Evolutionary conservation across 2,797 vertebrate species (phyloP), one percentile per base, ranked within the genome.

Genomic region (Poecilia gillii): DNA sequence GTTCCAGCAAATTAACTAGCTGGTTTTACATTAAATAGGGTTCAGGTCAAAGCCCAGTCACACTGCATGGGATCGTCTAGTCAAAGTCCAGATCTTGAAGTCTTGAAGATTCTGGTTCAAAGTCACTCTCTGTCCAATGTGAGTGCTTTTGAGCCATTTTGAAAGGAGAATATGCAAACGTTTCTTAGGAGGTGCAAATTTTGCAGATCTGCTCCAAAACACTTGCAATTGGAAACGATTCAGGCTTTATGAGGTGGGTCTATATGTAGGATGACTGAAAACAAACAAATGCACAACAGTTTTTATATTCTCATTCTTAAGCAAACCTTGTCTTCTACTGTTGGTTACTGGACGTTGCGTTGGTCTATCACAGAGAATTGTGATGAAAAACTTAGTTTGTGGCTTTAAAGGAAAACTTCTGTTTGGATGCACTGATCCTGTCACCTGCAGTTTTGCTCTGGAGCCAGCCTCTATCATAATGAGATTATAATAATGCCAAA

Each of bases 371-470:
- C 36, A 41, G 3, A 43, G 43, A n/a, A 41, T n/a, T 4, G 3
- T 11, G 1, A 4, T 43, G 13, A 70, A 70, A 25, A 6, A 68
- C 36, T 9, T 18, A 4, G 39, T 70, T n/a, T 43, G 64, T 68
- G 23, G 39, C 25, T 71, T 12, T 45, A n/a, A 43, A 8, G 41
- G 6, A 43, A 45, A 45, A n/a, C 25, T 1, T 45, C 14, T 14
- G 1, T 14, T 28, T 41, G 23, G 5, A 45, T n/a, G 6, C 39
- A 23, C 11, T 71, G 23, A 82, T 59, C 3, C 20, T 59, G 41
- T 78, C 66, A 72, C 25, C 0, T 66, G 45, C 31, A 41, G n/a
- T 51, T 51, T 82, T 82, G 70, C 80, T 77, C 75, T 74, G 0
- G 13, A 68, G 43, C 45, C 46, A 31, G 36, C 33, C 33, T 23